Percentiles rank a stretch among this genome's conserved stretches.
Conservation (phyloP, 2,113 vertebrate genomes). For the Calonectris borealis region DNA sequence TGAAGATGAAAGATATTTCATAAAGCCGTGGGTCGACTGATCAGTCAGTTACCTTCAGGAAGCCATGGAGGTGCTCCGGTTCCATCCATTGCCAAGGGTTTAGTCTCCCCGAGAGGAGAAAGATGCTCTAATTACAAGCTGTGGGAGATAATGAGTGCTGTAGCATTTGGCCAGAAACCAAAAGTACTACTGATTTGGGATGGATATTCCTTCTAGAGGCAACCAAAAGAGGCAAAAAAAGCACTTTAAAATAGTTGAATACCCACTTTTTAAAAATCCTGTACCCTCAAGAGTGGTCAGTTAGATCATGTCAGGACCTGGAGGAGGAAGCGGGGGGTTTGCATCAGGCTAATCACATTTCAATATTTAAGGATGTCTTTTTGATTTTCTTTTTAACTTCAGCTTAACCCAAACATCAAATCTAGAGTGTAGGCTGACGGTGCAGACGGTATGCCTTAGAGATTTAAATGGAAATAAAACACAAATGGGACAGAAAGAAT, state of each 20-base stretch:
- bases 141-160: background rate
- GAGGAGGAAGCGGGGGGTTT: background rate
- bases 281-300: background rate
- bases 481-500: background rate
- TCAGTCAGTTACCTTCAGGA: background rate
- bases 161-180: background rate
- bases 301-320: background rate
- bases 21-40: rapidly evolving
- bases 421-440: background rate
- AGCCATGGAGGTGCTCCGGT: background rate
- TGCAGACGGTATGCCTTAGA: background rate
- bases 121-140: background rate
- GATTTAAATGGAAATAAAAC: background rate
- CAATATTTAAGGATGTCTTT: background rate
- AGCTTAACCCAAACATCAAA: background rate
- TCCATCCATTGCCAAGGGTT: background rate
- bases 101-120: background rate
- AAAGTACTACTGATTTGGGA: background rate
- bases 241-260: background rate
- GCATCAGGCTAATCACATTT: background rate
- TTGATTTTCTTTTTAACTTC: background rate
- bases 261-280: background rate
- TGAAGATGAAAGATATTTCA: background rate
- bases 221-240: background rate
- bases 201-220: background rate